A percentile compares a stretch with the other conserved stretches of the same genome.
Conservation (phyloP, 2,888 invertebrate genomes). For the Parapristionchus giblindavisi region DNA sequence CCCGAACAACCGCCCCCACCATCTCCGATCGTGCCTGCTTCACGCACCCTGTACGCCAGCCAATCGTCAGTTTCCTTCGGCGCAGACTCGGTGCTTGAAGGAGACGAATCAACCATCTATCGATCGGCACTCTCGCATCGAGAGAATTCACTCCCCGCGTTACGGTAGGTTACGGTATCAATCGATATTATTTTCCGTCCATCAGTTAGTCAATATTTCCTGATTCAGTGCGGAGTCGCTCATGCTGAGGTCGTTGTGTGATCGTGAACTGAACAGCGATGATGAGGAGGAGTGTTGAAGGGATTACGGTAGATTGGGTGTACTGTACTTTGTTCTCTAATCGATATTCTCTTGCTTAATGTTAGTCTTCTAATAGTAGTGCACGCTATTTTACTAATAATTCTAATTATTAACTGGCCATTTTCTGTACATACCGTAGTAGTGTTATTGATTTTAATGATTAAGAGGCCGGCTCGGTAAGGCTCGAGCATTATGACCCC, state of each 20-base stretch:
- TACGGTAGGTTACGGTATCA: conserved; percentile 18
- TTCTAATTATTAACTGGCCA: too few species aligned
- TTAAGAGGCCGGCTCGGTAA: too few species aligned
- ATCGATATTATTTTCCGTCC: too few species aligned
- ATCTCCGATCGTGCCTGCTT: conserved; percentile 15
- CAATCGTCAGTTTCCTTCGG: too few species aligned
- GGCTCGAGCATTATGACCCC: too few species aligned
- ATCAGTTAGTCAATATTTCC: too few species aligned
- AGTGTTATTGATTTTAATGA: too few species aligned
- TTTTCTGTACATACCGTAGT: too few species aligned
- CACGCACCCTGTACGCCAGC: neutral
- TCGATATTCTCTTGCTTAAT: neutral
- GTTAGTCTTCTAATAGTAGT: too few species aligned
- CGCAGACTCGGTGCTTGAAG: conserved; percentile 8
- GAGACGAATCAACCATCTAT: conserved; percentile 25
- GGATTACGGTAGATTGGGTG: neutral
- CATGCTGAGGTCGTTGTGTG: conserved; percentile 1
- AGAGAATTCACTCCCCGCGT: conserved; percentile 18
- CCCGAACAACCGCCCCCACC: neutral
- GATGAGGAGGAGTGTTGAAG: conserved; percentile 9
- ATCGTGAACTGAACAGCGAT: conserved; percentile 3
- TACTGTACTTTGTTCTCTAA: neutral
- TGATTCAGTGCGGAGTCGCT: conserved; percentile 7
- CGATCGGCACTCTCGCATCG: conserved; percentile 25
- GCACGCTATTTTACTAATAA: too few species aligned